These are phyloP conservation scores for Nowickia ferox DNA, from an alignment of 2,888 invertebrate genomes.

Conservation along the genomic window DNA sequence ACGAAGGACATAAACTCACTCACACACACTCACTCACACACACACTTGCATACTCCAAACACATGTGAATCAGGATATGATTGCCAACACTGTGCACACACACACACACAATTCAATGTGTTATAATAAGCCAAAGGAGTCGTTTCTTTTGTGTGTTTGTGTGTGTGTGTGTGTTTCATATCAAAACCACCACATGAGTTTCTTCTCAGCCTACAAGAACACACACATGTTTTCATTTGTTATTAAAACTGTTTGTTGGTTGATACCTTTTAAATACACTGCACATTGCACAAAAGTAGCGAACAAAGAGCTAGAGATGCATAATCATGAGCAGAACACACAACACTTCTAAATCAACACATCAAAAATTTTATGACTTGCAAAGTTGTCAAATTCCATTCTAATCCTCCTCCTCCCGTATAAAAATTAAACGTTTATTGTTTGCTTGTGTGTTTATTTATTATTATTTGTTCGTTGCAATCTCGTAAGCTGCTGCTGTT, in stretches of 20 bases:
- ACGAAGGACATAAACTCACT: slow-evolving; percentile 42
- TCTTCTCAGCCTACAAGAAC: slow-evolving; percentile 32
- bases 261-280: slow-evolving; percentile 78
- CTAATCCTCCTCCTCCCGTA: slow-evolving; percentile 79
- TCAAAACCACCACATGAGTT: slow-evolving; percentile 44
- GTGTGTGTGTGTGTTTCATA: slow-evolving; percentile 54
- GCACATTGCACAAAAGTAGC: slow-evolving; percentile 36
- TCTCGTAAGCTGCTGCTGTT: slow-evolving; percentile 34
- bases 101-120: background rate
- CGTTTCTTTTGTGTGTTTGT: background rate
- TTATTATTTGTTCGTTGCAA: slow-evolving; percentile 23
- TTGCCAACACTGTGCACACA: slow-evolving; percentile 23
- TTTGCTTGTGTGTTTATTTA: background rate
- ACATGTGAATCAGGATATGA: slow-evolving; percentile 54
- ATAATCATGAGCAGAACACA: slow-evolving; percentile 36
- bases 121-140: background rate
- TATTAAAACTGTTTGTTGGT: slow-evolving; percentile 81
- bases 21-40: slow-evolving; percentile 17
- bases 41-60: background rate
- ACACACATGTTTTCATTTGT: slow-evolving; percentile 82
- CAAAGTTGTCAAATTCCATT: slow-evolving; percentile 81
- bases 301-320: background rate
- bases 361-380: slow-evolving; percentile 73
- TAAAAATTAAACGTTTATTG: slow-evolving; percentile 47
- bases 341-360: slow-evolving; percentile 73